Evolutionary conservation across 2,797 vertebrate species (phyloP), one percentile per base, ranked within the genome.

Genomic region (Hoplostethus mediterraneus): DNA sequence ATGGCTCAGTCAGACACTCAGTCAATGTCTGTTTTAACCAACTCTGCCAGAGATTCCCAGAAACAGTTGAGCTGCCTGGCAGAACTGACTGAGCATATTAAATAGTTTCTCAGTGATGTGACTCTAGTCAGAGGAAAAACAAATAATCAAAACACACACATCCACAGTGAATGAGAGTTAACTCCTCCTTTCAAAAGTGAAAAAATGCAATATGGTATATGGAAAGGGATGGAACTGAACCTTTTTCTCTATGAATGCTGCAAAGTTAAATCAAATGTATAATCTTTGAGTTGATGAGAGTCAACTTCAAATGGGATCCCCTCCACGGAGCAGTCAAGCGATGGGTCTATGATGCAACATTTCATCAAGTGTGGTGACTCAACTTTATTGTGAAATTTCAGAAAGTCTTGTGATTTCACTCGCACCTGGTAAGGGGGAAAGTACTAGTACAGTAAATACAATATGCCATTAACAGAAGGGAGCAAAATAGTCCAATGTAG

Each of bases 91-190:
- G 69, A 74, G 81, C 40, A 31, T 67, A 69, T 79, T 64, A 83
- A 88, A 90, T 90, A 75, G 51, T 81, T 91, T 83, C 42, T 88
- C 59, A 53, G 1, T 90, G 84, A 88, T 78, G 80, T 74, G 38
- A 54, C 3, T 1, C 47, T 25, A 0, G 11, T 56, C 76, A 78
- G 65, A 5, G 2, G 28, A 12, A 36, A 49, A 61, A 44, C 38
- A 66, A 52, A 30, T 51, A 21, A 2, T 13, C 30, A 58, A 79
- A 82, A 80, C n/a, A 73, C 33, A 59, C 60, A 47, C 62, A 64
- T 14, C 59, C 10, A 30, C 31, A 17, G 30, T 21, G 6, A 48
- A 38, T 33, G 17, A 54, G 16, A 62, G 5, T 5, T 30, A 1
- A 61, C n/a, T 49, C 17, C 4, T 10, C 67, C 36, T 76, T 71